Evolutionary conservation across 2,113 vertebrate species (phyloP), one percentile per base, ranked within the genome.

Genomic region (Parotia lawesii): DNA sequence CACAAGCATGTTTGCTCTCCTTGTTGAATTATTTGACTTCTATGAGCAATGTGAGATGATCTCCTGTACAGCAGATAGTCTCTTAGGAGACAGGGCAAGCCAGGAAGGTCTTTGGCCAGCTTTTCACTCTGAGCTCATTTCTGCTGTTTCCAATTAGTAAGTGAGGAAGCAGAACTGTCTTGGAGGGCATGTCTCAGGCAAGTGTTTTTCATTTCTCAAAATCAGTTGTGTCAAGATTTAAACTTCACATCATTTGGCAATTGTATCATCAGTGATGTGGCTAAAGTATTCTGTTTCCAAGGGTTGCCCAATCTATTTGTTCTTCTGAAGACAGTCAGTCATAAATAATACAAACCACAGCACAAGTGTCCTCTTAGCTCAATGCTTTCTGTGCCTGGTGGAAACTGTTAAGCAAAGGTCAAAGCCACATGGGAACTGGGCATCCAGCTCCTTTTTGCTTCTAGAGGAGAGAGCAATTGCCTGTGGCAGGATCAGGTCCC

Each of bases 131-230:
- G 56, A 84, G 19, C 22, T 76, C 10, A 38, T 61, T 77, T 79
- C 60, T 89, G 85, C 47, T 74, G 56, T 74, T 80, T 74, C 31
- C 38, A 62, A 11, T 62, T 80, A 71, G 56, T n/a, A 80, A 85
- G 16, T 40, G 72, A 91, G 48, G 28, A 95, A 73, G 12, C 20
- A 87, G 72, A 94, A 53, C 56, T 62, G 31, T n/a, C 64, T 78
- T 50, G 82, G 56, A 67, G 61, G 54, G 25, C 11, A 35, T 62
- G 33, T 57, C 53, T 87, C 94, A 90, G 66, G 78, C 2, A 6
- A 76, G n/a, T 72, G 56, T 25, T 92, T 62, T 60, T 91, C 51
- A 75, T 89, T 90, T 92, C 53, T 87, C 80, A 66, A 83, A 95
- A 80, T 38, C 82, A 70, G 65, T 87, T 78, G 15, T 61, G 31